Base-by-base conservation (phyloP, 2,113 vertebrate genomes). In the Tachycineta bicolor region DNA sequence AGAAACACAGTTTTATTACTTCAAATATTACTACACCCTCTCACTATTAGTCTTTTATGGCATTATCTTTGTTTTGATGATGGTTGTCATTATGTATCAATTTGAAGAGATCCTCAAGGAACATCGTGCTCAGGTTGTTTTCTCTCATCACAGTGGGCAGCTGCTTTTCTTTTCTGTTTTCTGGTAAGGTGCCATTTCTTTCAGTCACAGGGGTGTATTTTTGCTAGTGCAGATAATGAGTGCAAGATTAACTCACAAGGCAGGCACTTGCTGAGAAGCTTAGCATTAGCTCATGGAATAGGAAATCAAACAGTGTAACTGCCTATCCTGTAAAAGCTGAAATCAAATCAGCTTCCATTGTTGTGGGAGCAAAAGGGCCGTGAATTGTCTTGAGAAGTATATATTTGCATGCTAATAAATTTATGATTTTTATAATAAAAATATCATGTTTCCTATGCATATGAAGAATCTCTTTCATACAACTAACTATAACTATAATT, bases 111-210 rank as follows among this genome's bases (percentile, higher is more conserved):
- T 96, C 76, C 88, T 96, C 55, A 29, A 88, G 94, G 94, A 87
- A 37, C 71, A 76, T 53, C 8, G 9, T 58, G 50, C 44, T 95
- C 62, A 91, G 70, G 81, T 96, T 95, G 74, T 95, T 97, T 89
- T 94, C 47, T 81, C 21, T 94, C 80, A 74, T 63, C 83, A 58
- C 85, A 70, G 46, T 69, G 85, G 94, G 93, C 87, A 91, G 50
- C 80, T 95, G 84, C 83, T 97, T 96, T 92, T 82, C 82, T 91
- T 82, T 68, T 95, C 88, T 96, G 19, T 96, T 96, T 97, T 96
- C 96, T 96, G 52, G 93, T 95, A 68, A 50, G 85, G 60, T 89
- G 81, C 65, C 87, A 71, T 96, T 95, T 95, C 84, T 89, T 89
- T 87, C 68, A 88, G 92, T 93, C 88, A 74, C 70, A 78, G 87